Percentiles rank a stretch among this genome's conserved stretches.
phyloP scores from a whole-genome alignment of 2,113 vertebrate species.

The Casuarius casuarius region DNA sequence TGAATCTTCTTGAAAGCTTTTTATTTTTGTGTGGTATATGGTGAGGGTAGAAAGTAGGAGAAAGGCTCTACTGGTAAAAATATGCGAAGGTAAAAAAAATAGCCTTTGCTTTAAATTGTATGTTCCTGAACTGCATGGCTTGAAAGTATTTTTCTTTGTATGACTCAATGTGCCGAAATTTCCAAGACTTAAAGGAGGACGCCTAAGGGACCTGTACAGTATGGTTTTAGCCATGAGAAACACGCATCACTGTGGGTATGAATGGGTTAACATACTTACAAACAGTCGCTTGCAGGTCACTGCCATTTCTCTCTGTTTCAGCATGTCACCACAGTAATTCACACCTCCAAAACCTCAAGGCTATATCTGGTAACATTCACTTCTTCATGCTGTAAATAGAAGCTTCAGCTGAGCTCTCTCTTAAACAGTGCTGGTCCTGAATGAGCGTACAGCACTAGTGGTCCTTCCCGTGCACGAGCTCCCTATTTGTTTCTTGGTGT shows the following conservation, averaged over 20 bases:
- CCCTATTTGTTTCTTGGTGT: background rate
- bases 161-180: background rate
- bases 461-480: background rate
- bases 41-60: background rate
- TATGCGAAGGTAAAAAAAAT: background rate
- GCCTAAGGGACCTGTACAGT: no score
- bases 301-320: conserved; percentile 7
- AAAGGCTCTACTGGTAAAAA: background rate
- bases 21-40: background rate
- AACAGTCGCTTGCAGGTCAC: conserved; percentile 20
- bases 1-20: background rate
- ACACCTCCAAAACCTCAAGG: conserved; percentile 33
- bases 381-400: background rate
- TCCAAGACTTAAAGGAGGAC: background rate
- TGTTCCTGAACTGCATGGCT: background rate
- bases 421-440: background rate
- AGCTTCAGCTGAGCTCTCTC: conserved; percentile 5
- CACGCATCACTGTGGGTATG: background rate
- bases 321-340: conserved; percentile 25
- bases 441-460: background rate
- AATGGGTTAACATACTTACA: background rate
- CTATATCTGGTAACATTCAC: background rate
- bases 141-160: background rate
- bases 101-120: background rate
- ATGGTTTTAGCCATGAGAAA: background rate